Base-by-base conservation (phyloP, 2,888 invertebrate species). In the Eretmocerus hayati region DNA sequence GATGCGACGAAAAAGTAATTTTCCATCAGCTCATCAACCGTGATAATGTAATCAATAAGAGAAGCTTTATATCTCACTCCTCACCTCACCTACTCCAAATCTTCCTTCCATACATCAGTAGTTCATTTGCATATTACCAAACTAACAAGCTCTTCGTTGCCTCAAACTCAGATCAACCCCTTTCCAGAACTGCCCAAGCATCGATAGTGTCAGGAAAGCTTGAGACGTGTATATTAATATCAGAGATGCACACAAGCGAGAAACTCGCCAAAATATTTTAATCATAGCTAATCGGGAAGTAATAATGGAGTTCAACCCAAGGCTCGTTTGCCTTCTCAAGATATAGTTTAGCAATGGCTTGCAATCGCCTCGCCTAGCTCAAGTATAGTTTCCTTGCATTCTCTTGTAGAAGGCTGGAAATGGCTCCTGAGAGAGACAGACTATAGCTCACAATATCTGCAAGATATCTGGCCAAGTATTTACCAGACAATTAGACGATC, bases 181-280 rank as follows among this genome's bases (percentile, higher is more conserved):
- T n/a, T n/a, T n/a, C n/a, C n/a, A n/a, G n/a, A n/a, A n/a, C n/a
- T n/a, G n/a, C n/a, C n/a, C n/a, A n/a, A n/a, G 8, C 26, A 11
- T 11, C 26, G 26, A 6, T 11, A 26, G 8, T 26, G 26, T 6
- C 26, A 6, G 26, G 11, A 6, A 9, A 11, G 50, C 57, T 50
- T 56, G 59, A n/a, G n/a, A 62, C 59, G 62, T 63, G 62, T 65
- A 63, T 67, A 69, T 69, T 70, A 67, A 70, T 70, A 70, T 62
- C 67, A 61, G 56, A 62, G 62, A 65, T 67, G 66, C 70, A 71
- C 66, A 66, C 69, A 39, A 47, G 67, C 69, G 43, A 47, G 67
- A 67, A n/a, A n/a, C n/a, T n/a, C 63, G 61, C 67, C 69, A 59
- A 69, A 71, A 71, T 70, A 70, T 71, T 71, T 71, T 70, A 71